Conservation (phyloP, 2,113 vertebrate genomes). For the Chaetodon auriga region DNA sequence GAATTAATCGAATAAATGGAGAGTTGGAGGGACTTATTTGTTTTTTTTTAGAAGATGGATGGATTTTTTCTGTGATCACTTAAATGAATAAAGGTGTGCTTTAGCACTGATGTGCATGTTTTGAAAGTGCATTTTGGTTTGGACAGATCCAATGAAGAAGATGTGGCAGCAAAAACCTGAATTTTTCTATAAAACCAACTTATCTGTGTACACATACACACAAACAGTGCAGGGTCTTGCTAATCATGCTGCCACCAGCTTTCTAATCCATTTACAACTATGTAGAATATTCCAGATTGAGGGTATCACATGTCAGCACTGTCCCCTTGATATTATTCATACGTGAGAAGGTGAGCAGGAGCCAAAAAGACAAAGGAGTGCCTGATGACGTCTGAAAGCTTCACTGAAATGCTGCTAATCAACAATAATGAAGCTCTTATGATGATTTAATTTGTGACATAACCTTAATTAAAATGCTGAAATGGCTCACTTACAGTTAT, state of each 20-base stretch:
- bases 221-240: no score
- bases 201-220: background rate
- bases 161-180: background rate
- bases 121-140: background rate
- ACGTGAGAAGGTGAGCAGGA: background rate
- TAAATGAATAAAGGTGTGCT: constrained; percentile 1
- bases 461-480: background rate
- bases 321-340: background rate
- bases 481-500: background rate
- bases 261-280: no score
- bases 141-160: background rate
- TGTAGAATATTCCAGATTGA: background rate
- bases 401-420: background rate
- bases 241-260: no score
- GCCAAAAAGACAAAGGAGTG: background rate
- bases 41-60: constrained; percentile 1
- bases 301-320: background rate
- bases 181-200: background rate
- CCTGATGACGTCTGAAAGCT: background rate
- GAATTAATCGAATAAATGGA: constrained; percentile 40
- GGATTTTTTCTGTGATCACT: constrained; percentile 31
- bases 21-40: background rate
- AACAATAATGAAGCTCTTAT: background rate
- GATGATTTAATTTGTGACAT: background rate
- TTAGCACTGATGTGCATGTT: background rate